Percentiles rank a stretch among this genome's conserved stretches.
Conservation (phyloP, 2,797 vertebrate genomes). For the Rhabdomys pumilio region DNA sequence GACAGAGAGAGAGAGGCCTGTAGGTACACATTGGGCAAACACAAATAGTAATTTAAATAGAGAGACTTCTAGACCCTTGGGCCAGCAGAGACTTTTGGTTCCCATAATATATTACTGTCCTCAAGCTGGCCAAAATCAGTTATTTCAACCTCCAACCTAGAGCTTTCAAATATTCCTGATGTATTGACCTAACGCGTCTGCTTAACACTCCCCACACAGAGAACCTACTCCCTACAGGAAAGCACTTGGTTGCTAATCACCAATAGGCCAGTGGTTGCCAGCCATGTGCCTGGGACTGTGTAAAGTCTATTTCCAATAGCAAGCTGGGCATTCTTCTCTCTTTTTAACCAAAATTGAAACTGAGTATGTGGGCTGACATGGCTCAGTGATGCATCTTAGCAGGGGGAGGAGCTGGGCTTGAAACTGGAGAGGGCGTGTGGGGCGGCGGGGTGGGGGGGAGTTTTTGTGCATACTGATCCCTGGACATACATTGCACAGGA, state of each 20-base stretch:
- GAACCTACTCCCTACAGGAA: neutral
- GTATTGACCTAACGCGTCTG: conserved; percentile 16
- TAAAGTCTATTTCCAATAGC: neutral
- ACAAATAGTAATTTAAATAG: conserved; percentile 14
- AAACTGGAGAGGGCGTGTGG: neutral
- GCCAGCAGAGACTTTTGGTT: conserved; percentile 41
- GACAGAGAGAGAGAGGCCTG: neutral
- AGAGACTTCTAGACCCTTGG: neutral
- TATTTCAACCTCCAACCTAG: conserved; percentile 61
- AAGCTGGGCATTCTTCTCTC: neutral
- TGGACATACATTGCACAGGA: too few relatives aligned
- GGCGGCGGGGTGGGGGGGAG: too few relatives aligned
- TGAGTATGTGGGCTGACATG: neutral
- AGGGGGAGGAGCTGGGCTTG: neutral
- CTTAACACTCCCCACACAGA: neutral
- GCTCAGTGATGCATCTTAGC: neutral
- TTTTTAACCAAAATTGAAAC: neutral
- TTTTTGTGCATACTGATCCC: too few relatives aligned
- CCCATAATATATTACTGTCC: conserved; percentile 43
- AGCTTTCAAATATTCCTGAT: neutral
- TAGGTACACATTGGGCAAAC: neutral
- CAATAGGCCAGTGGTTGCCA: neutral
- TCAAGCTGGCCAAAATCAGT: conserved; percentile 48
- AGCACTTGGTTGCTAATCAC: neutral
- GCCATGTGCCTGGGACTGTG: neutral